These are phyloP conservation scores for Linyphia triangularis DNA, from an alignment of 2,888 invertebrate species.

Conservation along the genomic window DNA sequence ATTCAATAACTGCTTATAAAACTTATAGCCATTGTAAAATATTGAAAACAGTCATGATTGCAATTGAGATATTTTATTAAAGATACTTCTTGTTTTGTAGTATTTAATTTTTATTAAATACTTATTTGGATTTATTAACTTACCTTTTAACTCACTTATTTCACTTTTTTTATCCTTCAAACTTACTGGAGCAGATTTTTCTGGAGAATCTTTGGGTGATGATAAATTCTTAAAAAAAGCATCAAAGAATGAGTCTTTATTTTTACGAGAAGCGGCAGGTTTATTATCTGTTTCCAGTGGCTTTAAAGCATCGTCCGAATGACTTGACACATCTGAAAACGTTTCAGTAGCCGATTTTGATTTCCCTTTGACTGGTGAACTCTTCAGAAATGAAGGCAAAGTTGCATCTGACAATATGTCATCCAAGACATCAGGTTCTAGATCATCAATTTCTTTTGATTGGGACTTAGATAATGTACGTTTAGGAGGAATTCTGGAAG, in stretches of 20 bases:
- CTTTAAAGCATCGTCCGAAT: conserved; percentile 20
- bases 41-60: too few relatives aligned
- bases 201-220: conserved; percentile 50
- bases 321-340: not conserved
- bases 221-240: conserved; percentile 61
- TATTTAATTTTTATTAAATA: too few relatives aligned
- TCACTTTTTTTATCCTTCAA: not conserved
- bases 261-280: not conserved
- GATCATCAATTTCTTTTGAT: conserved; percentile 15
- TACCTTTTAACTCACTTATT: not conserved
- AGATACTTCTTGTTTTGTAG: too few relatives aligned
- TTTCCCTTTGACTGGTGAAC: not conserved
- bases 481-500: not conserved
- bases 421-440: conserved; percentile 43
- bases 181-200: conserved; percentile 10
- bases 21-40: too few relatives aligned
- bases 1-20: too few relatives aligned
- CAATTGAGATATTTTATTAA: too few relatives aligned
- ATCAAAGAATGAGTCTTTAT: conserved; percentile 58
- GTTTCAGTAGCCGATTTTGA: conserved; percentile 1
- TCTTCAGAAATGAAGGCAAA: not conserved
- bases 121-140: too few relatives aligned
- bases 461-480: not conserved
- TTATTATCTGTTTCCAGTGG: conserved; percentile 23
- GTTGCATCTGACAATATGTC: conserved; percentile 31